Evolutionary conservation across 2,113 vertebrate genomes (phyloP).

Genomic region (Glaucomys volans): DNA sequence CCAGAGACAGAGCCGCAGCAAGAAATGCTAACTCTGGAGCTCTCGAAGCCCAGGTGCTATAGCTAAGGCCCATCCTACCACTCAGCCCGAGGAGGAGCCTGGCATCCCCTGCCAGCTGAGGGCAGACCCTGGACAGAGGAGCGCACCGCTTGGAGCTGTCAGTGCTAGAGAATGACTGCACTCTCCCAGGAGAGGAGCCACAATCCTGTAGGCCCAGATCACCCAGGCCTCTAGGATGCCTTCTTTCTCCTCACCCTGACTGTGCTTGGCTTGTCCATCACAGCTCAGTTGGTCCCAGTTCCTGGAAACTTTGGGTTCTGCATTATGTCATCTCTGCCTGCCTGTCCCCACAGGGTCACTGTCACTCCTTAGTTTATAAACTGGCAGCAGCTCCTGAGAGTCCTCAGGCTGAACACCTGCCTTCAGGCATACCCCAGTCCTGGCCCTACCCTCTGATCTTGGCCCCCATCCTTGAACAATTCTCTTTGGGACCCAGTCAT

Average conservation of each 20-base stretch:
- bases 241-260: neutral
- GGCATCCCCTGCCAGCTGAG: neutral
- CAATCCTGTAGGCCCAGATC: neutral
- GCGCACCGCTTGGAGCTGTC: neutral
- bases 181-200: neutral
- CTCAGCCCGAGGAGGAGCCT: neutral
- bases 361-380: neutral
- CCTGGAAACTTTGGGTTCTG: neutral
- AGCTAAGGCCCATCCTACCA: neutral
- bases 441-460: neutral
- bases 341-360: neutral
- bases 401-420: neutral
- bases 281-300: fast-evolving
- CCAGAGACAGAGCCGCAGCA: neutral
- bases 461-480: neutral
- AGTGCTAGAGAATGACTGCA: neutral
- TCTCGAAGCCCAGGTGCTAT: neutral
- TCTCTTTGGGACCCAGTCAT: neutral
- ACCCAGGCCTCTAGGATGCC: too few relatives aligned
- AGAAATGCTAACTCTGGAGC: neutral
- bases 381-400: neutral
- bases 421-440: neutral
- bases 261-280: neutral
- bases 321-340: neutral
- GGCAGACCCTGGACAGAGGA: neutral